phyloP scores from a whole-genome alignment of 2,888 invertebrate species.

The Abscondita cerata region DNA sequence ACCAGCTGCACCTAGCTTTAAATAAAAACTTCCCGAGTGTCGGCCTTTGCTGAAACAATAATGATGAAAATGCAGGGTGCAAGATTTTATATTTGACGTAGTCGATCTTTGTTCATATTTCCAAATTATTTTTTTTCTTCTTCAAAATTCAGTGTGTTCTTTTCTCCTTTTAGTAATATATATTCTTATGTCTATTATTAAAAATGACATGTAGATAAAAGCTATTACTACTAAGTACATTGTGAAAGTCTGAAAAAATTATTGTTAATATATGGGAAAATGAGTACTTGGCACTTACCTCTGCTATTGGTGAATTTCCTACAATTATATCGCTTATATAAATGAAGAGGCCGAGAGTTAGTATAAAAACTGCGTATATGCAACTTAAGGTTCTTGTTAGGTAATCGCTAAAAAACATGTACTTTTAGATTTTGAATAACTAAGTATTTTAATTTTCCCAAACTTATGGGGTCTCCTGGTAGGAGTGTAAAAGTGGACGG shows the following conservation, averaged over 20 bases:
- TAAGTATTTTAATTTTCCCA: too few relatives aligned
- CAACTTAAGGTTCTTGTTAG: slow-evolving; percentile 69
- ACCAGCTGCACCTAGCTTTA: slow-evolving; percentile 78
- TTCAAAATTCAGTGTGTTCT: too few relatives aligned
- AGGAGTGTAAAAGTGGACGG: too few relatives aligned
- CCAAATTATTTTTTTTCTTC: too few relatives aligned
- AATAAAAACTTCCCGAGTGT: slow-evolving; percentile 76
- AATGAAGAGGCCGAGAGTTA: slow-evolving; percentile 71
- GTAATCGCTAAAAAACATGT: slow-evolving; percentile 69
- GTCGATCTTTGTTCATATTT: too few relatives aligned
- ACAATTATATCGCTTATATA: slow-evolving; percentile 68
- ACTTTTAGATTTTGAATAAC: too few relatives aligned
- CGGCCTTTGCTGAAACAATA: slow-evolving; percentile 73
- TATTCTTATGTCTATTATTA: slow-evolving; percentile 68
- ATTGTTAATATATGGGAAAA: neutral
- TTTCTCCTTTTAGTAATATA: too few relatives aligned
- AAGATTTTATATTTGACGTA: too few relatives aligned
- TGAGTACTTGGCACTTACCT: slow-evolving; percentile 59
- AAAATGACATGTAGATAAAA: slow-evolving; percentile 66
- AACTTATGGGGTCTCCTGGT: too few relatives aligned
- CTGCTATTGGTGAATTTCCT: slow-evolving; percentile 59
- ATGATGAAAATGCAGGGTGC: too few relatives aligned
- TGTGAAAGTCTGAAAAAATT: slow-evolving; percentile 66
- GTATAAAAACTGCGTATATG: slow-evolving; percentile 72
- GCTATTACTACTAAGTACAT: slow-evolving; percentile 66